Evolutionary conservation across 2,888 invertebrate genomes (phyloP), one percentile per base, ranked within the genome.

Genomic region (Pachymerium ferrugineum): DNA sequence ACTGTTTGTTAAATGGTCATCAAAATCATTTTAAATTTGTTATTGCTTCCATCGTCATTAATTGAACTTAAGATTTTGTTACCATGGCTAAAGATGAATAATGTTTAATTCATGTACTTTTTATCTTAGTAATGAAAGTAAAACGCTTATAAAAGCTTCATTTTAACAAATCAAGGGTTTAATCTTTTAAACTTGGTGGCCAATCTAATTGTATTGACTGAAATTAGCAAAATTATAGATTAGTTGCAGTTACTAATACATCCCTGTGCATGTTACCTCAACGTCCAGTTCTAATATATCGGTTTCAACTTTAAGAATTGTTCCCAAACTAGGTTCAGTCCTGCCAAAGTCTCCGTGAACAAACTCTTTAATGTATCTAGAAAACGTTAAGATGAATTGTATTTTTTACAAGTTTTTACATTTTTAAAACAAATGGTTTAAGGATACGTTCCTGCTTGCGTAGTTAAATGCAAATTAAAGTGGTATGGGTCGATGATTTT

Each of bases 241-340:
- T 67, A 28, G 14, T 14, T 67, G 10, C 29, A 10, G 14, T 16
- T 8, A 1, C 14, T 19, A 1, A 28, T 12, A n/a, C 6, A 16
- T 6, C 8, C 19, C 29, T 22, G 25, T 1, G 12, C 0, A n/a
- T 25, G n/a, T 72, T 67, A 81, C 85, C 73, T 88, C 86, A 2
- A 98, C 97, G 85, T 97, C 97, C 5, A 98, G 84, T 35, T 94
- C 91, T n/a, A 95, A 84, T 78, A 99, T 92, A 82, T 98, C 98
- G 5, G 92, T 88, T 30, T 87, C 86, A 30, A 84, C 83, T 0
- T 88, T 87, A 38, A 95, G 84, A 54, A 94, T 84, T 22, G 87
- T 86, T 0, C 87, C 84, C 29, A 97, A 84, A 79, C 87, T 89
- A 0, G 98, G 98, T 10, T 81, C 82, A 0, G 96, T 95, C 78